Evolutionary conservation across 2,797 vertebrate species (phyloP).

Genomic region (Cephalopachus bancanus): DNA sequence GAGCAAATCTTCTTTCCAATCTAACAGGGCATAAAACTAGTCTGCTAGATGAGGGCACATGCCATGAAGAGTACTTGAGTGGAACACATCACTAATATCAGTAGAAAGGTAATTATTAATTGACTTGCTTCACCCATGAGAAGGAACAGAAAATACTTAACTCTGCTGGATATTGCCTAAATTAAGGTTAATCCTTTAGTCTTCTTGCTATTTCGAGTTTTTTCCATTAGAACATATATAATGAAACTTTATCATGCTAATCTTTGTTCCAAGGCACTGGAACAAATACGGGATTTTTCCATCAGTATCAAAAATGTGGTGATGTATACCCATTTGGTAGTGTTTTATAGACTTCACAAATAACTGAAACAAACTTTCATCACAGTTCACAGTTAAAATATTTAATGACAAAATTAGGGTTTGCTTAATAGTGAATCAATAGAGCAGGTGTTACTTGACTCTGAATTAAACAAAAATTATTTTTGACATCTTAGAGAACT

Average conservation of each 20-base stretch:
- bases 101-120: neutral
- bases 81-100: neutral
- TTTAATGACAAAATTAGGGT: conserved; percentile 89
- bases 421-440: conserved; percentile 83
- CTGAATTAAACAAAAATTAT: conserved; percentile 84
- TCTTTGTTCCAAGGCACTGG: neutral
- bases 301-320: neutral
- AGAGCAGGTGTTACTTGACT: conserved; percentile 80
- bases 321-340: neutral
- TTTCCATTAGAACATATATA: neutral
- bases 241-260: neutral
- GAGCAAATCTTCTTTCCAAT: neutral
- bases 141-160: neutral
- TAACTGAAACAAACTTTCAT: conserved; percentile 81
- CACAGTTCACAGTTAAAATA: conserved; percentile 85
- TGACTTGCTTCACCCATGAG: neutral
- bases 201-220: neutral
- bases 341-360: conserved; percentile 66
- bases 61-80: neutral
- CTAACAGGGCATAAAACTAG: neutral
- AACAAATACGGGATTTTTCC: no score
- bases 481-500: conserved; percentile 84
- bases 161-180: neutral
- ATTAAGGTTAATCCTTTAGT: neutral
- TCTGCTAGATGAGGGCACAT: neutral